Evolutionary conservation across 2,113 vertebrate species (phyloP).

Genomic region (Coreoperca whiteheadi): DNA sequence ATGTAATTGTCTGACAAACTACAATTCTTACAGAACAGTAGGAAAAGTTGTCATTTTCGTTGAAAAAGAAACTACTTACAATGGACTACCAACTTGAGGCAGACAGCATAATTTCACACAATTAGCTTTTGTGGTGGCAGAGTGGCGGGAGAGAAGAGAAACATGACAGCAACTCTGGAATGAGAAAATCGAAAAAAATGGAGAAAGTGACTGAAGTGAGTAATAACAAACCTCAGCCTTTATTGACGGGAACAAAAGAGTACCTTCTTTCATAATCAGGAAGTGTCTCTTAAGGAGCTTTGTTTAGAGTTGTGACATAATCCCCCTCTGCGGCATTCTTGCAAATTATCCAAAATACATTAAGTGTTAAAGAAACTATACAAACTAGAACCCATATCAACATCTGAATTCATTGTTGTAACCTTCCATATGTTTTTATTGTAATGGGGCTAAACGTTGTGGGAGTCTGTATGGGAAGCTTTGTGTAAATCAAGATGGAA

Average conservation of each 20-base stretch:
- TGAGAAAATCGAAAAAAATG: conserved; percentile 63
- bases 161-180: conserved; percentile 59
- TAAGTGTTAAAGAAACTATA: not conserved
- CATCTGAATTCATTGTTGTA: not conserved
- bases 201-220: conserved; percentile 43
- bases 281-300: conserved; percentile 20
- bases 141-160: conserved; percentile 54
- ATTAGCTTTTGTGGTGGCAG: conserved; percentile 73
- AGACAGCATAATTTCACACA: conserved; percentile 77
- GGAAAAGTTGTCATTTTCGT: conserved; percentile 61
- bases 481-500: not conserved
- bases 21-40: conserved; percentile 40
- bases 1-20: conserved; percentile 63
- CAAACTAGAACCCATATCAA: not conserved
- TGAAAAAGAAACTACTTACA: conserved; percentile 68
- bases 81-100: conserved; percentile 62
- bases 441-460: not conserved
- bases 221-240: conserved; percentile 52
- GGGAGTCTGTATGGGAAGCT: not conserved
- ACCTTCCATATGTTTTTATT: not conserved
- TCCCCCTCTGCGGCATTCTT: not conserved
- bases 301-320: conserved; percentile 12
- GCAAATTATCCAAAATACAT: not conserved
- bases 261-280: conserved; percentile 18
- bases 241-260: conserved; percentile 34